Conservation (phyloP, 2,113 vertebrate species). For the Aphyosemion australe region DNA sequence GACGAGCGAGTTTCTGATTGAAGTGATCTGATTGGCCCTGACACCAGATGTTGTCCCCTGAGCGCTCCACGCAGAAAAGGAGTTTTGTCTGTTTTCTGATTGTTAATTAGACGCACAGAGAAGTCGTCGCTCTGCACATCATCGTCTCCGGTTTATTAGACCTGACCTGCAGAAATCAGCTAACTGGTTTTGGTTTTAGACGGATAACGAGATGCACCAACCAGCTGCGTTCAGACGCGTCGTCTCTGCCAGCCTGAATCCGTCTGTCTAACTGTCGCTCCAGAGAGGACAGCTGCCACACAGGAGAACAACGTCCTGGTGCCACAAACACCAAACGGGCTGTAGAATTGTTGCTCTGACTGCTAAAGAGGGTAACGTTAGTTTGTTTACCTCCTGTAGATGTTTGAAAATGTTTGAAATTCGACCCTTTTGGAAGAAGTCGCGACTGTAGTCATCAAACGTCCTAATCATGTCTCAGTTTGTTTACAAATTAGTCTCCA, state of each 20-base stretch:
- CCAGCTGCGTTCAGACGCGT: conserved; percentile 48
- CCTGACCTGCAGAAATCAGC: conserved; percentile 28
- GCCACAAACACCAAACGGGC: neutral
- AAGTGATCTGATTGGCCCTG: conserved; percentile 48
- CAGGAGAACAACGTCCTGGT: neutral
- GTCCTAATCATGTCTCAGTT: no score
- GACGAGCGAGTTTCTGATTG: conserved; percentile 34
- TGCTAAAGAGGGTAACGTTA: no score
- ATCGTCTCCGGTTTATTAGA: conserved; percentile 35
- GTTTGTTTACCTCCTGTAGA: no score
- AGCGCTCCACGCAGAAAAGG: conserved; percentile 12
- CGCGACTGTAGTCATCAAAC: no score
- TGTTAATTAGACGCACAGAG: conserved; percentile 51
- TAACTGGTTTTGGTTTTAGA: conserved; percentile 42
- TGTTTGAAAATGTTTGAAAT: no score
- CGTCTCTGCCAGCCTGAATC: conserved; percentile 53
- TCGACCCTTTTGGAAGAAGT: no score
- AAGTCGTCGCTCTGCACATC: conserved; percentile 21
- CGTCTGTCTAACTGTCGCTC: conserved; percentile 51
- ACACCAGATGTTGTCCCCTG: conserved; percentile 47
- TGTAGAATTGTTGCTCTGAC: neutral
- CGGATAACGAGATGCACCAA: conserved; percentile 46
- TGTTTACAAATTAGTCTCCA: no score
- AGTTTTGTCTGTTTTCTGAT: conserved; percentile 25
- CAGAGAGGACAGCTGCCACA: conserved; percentile 56